A percentile compares a stretch with the other conserved stretches of the same genome.
These are phyloP conservation scores for Spilarctia lutea DNA, from an alignment of 2,888 invertebrate species.

Conservation along the genomic window DNA sequence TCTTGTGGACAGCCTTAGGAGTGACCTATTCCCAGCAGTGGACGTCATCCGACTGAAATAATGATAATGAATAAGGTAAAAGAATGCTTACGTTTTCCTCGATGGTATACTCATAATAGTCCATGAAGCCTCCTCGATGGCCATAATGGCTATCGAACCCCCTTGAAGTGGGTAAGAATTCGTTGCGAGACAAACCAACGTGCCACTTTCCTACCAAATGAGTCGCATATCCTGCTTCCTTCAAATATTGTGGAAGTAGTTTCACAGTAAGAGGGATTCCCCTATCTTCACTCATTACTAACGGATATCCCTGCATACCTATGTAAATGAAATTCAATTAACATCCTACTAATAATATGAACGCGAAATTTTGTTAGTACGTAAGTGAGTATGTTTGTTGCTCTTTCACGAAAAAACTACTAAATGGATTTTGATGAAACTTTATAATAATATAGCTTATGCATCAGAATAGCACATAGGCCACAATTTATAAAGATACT, in stretches of 20 bases:
- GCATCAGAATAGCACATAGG: no score
- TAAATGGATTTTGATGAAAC: no score
- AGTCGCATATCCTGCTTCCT: slow-evolving; percentile 89
- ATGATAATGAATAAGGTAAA: neutral
- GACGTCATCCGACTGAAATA: no score
- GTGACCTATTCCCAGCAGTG: no score
- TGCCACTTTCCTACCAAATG: slow-evolving; percentile 95
- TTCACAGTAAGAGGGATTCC: slow-evolving; percentile 80
- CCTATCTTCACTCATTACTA: slow-evolving; percentile 76
- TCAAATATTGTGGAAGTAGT: slow-evolving; percentile 88
- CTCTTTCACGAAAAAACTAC: no score
- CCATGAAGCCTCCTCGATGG: slow-evolving; percentile 93
- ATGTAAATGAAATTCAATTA: slow-evolving; percentile 14
- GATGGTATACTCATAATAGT: slow-evolving; percentile 89
- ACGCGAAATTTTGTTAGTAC: no score
- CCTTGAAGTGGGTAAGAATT: slow-evolving; percentile 89
- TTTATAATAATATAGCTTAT: no score
- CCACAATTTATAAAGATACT: no score
- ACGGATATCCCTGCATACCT: slow-evolving; percentile 81
- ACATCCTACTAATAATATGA: no score
- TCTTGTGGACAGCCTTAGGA: no score
- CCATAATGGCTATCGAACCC: slow-evolving; percentile 95
- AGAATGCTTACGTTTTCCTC: slow-evolving; percentile 66
- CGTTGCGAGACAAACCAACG: slow-evolving; percentile 84
- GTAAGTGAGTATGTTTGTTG: no score